A percentile compares a stretch with the other conserved stretches of the same genome.
These are phyloP conservation scores for Pristionchus exspectatus DNA, from an alignment of 2,888 invertebrate genomes.

Conservation along the genomic window DNA sequence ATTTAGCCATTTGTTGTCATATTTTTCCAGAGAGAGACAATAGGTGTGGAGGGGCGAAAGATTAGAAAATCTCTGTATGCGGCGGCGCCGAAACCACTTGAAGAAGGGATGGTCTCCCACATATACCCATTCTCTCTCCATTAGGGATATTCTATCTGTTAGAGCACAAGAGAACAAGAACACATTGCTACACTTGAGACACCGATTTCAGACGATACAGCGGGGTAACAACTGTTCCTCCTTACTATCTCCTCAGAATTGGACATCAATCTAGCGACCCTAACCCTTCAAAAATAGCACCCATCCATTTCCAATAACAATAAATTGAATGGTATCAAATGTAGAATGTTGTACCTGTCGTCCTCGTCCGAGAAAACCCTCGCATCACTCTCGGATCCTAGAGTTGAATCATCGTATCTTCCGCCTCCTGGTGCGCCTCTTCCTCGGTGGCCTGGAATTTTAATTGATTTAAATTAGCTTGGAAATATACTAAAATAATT, in stretches of 20 bases:
- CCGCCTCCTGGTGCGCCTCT: slow-evolving; percentile 56
- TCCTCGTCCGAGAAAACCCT: slow-evolving; percentile 77
- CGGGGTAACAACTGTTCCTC: too few species aligned
- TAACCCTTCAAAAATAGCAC: too few species aligned
- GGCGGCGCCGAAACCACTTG: slow-evolving; percentile 25
- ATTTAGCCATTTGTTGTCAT: too few species aligned
- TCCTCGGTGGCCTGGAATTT: slow-evolving; percentile 69
- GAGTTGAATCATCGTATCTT: slow-evolving; percentile 84
- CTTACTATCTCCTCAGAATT: too few species aligned
- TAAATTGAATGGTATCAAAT: too few species aligned
- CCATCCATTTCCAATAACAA: too few species aligned
- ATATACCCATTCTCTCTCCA: background rate
- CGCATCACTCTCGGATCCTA: slow-evolving; percentile 84
- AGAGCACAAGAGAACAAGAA: background rate
- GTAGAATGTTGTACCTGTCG: slow-evolving; percentile 67
- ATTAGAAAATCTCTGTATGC: background rate
- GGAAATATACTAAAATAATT: background rate
- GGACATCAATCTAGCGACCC: too few species aligned
- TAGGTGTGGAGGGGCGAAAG: background rate
- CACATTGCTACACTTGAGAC: background rate
- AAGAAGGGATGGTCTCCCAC: background rate
- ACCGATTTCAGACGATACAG: too few species aligned
- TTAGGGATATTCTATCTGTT: background rate
- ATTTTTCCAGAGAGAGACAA: background rate
- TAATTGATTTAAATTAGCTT: background rate